phyloP scores from a whole-genome alignment of 2,888 invertebrate genomes.

The Sclerodermus sp. region DNA sequence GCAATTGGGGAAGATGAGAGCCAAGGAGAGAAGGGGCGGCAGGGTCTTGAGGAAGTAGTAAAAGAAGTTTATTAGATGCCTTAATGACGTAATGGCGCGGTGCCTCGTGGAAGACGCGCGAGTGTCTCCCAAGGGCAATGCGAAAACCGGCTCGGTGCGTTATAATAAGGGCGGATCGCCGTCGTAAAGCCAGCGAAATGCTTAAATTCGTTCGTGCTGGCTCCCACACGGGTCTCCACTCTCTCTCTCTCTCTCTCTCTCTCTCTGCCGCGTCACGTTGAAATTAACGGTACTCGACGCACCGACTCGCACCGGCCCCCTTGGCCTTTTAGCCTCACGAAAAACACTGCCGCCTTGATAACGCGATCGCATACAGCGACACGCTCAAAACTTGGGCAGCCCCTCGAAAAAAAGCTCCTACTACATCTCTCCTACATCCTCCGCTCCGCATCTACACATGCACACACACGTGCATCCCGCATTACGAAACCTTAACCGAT shows the following conservation, averaged over 20 bases:
- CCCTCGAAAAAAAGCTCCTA: too few relatives aligned
- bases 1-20: not conserved
- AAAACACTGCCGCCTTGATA: not conserved
- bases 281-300: constrained; percentile 5
- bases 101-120: constrained; percentile 15
- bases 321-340: too few relatives aligned
- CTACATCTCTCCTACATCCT: too few relatives aligned
- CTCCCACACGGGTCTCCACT: constrained; percentile 4
- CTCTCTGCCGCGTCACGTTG: constrained; percentile 5
- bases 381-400: too few relatives aligned
- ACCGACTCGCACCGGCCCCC: too few relatives aligned
- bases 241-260: constrained; percentile 1
- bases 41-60: constrained; percentile 38
- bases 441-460: too few relatives aligned
- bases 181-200: constrained; percentile 37
- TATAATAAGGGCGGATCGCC: constrained; percentile 38
- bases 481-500: too few relatives aligned
- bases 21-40: constrained; percentile 3
- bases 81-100: constrained; percentile 42
- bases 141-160: constrained; percentile 29
- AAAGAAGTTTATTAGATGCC: constrained; percentile 44
- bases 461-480: too few relatives aligned
- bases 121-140: constrained; percentile 38
- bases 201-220: constrained; percentile 34
- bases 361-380: not conserved